These are phyloP conservation scores for Spheniscus mendiculus DNA, from an alignment of 2,113 vertebrate species.

Conservation along the genomic window DNA sequence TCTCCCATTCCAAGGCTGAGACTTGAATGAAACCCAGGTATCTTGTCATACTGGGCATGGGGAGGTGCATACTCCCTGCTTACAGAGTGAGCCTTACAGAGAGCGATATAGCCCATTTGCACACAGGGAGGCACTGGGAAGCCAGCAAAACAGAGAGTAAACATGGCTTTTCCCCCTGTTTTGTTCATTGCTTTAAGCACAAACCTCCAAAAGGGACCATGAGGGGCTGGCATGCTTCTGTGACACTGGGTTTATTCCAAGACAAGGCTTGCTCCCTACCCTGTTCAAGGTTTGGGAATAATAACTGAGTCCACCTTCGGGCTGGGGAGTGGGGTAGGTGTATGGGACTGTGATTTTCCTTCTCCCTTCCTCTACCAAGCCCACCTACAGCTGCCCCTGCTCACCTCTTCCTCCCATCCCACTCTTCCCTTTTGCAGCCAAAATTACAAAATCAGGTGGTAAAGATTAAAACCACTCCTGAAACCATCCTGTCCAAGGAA, in stretches of 20 bases:
- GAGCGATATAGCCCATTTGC: neutral
- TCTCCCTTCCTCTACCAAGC: neutral
- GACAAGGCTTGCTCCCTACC: neutral
- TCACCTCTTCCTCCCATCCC: neutral
- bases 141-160: neutral
- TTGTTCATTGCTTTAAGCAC: neutral
- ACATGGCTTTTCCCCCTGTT: neutral
- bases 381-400: neutral
- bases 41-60: neutral
- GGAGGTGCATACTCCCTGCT: neutral
- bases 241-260: neutral
- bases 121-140: neutral
- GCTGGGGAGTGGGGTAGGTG: neutral
- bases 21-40: neutral
- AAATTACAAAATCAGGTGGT: constrained; percentile 5
- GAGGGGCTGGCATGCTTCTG: neutral
- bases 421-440: neutral
- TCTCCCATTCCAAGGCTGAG: neutral
- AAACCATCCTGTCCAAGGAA: constrained; percentile 20
- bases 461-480: constrained; percentile 40
- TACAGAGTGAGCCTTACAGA: neutral
- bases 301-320: neutral
- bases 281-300: neutral
- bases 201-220: neutral
- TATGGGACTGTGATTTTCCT: neutral